Evolutionary conservation across 2,797 vertebrate genomes (phyloP).

Genomic region (Cichlasoma orientale): DNA sequence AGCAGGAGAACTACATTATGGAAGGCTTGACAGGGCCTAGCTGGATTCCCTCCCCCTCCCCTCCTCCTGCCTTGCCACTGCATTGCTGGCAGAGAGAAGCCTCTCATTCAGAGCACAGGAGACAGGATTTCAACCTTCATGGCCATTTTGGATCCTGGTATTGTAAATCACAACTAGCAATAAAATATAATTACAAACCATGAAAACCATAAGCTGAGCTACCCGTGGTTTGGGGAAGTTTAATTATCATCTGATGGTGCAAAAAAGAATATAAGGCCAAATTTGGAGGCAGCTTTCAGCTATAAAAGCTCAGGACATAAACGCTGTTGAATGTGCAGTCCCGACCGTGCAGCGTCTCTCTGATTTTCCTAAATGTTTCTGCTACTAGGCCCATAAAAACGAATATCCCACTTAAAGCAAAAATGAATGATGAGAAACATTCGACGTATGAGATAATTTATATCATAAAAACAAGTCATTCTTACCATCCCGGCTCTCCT

Average conservation of each 20-base stretch:
- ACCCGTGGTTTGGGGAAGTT: slow-evolving; percentile 60
- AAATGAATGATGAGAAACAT: not conserved
- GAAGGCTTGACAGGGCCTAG: slow-evolving; percentile 74
- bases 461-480: not conserved
- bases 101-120: slow-evolving; percentile 55
- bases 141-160: slow-evolving; percentile 62
- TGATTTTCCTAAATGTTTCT: not conserved
- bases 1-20: slow-evolving; percentile 75
- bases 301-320: slow-evolving; percentile 46
- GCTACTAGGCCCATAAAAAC: slow-evolving; percentile 13
- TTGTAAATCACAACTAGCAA: slow-evolving; percentile 75
- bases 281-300: slow-evolving; percentile 49
- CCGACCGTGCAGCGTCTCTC: slow-evolving; percentile 13
- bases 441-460: slow-evolving; percentile 3
- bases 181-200: slow-evolving; percentile 78
- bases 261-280: slow-evolving; percentile 59
- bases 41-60: slow-evolving; percentile 30
- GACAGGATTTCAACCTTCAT: slow-evolving; percentile 59
- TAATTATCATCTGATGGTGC: slow-evolving; percentile 72
- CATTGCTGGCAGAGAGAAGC: slow-evolving; percentile 63
- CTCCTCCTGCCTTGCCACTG: slow-evolving; percentile 37
- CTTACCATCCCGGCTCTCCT: slow-evolving; percentile 97
- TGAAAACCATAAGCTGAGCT: slow-evolving; percentile 66
- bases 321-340: slow-evolving; percentile 31
- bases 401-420: not conserved